Evolutionary conservation across 2,113 vertebrate genomes (phyloP), one percentile per base, ranked within the genome.

Genomic region (Haemorhous mexicanus): DNA sequence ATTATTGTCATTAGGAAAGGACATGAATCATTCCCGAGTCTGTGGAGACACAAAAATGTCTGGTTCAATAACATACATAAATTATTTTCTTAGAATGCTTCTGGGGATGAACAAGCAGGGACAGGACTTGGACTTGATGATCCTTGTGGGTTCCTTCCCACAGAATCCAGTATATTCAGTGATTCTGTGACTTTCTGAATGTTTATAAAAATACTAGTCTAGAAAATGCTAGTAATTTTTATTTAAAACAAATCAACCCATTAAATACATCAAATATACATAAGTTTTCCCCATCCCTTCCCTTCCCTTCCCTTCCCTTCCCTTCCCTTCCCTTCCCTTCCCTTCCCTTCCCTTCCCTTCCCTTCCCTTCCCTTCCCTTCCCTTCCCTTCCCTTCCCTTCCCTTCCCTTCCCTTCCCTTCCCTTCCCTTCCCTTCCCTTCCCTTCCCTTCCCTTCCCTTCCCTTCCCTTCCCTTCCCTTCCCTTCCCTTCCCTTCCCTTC

Each of bases 41-140:
- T 93, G 68, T 81, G 86, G 88, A 95, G 90, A 95, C 56, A 75
- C 58, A 68, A 73, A 91, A 90, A 94, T 75, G 90, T 84, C 93
- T 78, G 14, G 32, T 90, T 86, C 79, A 96, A 86, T 92, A 87
- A 61, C 11, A 77, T 72, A 70, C 56, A 84, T 61, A 84, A 93
- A 92, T 94, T 87, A 91, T 92, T 86, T 87, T 88, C 66, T 89
- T 87, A 69, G 52, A 84, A 58, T 61, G 56, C 66, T 93, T 92
- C 58, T 26, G 75, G 26, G 44, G 55, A 69, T 39, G 39, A 30
- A 53, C 33, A 87, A 46, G 13, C 47, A 53, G 19, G 55, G 74
- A 27, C 47, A 78, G 39, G 47, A 69, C 13, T n/a, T 78, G 47
- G 55, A 46, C 39, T 46, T 53, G 46, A 46, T 78, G 46, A 69